Conservation (phyloP, 2,113 vertebrate species). For the Todiramphus saurophagus region DNA sequence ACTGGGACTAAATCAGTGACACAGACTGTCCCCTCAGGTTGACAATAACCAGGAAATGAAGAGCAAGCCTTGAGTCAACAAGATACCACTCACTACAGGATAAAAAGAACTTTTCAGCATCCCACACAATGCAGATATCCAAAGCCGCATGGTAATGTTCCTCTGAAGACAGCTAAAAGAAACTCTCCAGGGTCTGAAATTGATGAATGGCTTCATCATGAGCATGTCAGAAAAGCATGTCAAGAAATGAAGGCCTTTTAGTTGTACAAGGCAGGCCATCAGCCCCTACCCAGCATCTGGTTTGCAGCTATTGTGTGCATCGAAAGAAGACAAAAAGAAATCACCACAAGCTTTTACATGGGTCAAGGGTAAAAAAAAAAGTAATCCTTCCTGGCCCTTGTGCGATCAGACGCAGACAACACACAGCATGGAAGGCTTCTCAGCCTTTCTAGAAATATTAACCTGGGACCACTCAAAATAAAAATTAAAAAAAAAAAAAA, state of each 20-base stretch:
- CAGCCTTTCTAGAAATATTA: not conserved
- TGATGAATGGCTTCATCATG: not conserved
- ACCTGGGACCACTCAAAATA: accelerated
- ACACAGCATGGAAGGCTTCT: not conserved
- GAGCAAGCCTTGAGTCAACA: not conserved
- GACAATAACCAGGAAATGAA: not conserved
- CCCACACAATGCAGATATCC: not conserved
- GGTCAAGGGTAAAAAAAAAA: not conserved
- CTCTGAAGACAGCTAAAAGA: not conserved
- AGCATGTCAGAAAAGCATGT: accelerated
- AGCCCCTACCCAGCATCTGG: not conserved
- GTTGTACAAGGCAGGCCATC: not conserved
- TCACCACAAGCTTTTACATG: not conserved
- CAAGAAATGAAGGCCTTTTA: not conserved
- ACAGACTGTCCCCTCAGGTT: not conserved
- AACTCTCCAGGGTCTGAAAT: not conserved
- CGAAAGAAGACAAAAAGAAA: not conserved
- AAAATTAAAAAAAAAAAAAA: not conserved
- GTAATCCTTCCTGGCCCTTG: not conserved
- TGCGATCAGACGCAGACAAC: not conserved
- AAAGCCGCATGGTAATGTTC: not conserved
- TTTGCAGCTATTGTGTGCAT: not conserved
- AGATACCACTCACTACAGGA: not conserved
- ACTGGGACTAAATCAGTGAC: not conserved
- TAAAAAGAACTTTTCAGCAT: not conserved